Evolutionary conservation across 2,113 vertebrate genomes (phyloP), one percentile per base, ranked within the genome.

Genomic region (Cyanistes caeruleus): DNA sequence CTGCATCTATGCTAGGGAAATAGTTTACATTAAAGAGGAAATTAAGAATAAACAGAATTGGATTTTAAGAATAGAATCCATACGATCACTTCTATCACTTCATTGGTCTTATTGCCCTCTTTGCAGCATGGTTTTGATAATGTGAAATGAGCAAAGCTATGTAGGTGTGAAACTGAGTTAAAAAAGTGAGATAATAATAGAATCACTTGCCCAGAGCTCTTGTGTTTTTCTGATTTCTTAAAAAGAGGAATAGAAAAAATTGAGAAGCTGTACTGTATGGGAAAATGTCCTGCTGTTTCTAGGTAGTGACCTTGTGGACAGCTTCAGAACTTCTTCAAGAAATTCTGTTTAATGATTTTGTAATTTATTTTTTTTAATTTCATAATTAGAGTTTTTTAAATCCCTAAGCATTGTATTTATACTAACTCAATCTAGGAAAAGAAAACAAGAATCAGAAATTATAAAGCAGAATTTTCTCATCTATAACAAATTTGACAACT

Each of bases 261-360:
- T 3, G 10, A 13, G 20, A 13, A 44, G 0, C 35, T 17, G 3
- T 19, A 8, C 2, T 74, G 7, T 27, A 30, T 31, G 28, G 39
- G 52, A 64, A 80, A 69, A 79, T 49, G 7, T 53, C 5, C 22
- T 75, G 11, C 5, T 72, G 20, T 85, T 87, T 90, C 41, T 64
- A 48, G 41, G 12, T 5, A 39, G 9, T 33, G 46, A 58, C 43
- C 15, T 44, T 56, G 31, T 48, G 70, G 37, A 53, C 10, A 81
- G 13, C 25, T 76, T 85, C 37, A 80, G 10, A 11, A 28, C 15
- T 65, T 73, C 41, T 65, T 19, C 43, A 65, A 86, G 24, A 62
- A 92, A 77, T 65, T 82, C 15, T 82, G 2, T 65, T 68, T 58
- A 84, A 62, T 39, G 6, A 65, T 62, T 58, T 11, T 64, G 28